These are phyloP conservation scores for Acipenser transmontanus DNA, from an alignment of 2,797 vertebrate genomes.

Conservation along the genomic window DNA sequence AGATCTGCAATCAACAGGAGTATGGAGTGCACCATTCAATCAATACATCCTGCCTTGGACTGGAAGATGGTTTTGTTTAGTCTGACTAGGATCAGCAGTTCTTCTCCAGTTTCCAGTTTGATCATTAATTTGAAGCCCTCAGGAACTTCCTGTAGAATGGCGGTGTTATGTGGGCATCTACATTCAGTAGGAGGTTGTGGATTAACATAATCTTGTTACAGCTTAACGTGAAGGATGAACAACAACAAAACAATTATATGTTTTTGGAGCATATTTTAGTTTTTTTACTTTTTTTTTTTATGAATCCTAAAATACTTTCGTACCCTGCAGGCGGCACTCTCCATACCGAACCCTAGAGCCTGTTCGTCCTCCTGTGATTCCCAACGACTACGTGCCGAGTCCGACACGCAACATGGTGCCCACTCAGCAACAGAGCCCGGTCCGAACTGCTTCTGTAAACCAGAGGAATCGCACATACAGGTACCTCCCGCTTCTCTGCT, in stretches of 20 bases:
- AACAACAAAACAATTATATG: too few relatives aligned
- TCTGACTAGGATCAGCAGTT: too few relatives aligned
- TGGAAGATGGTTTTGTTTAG: too few relatives aligned
- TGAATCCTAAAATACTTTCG: slow-evolving; percentile 28
- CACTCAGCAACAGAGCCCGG: slow-evolving; percentile 86
- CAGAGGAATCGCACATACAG: slow-evolving; percentile 99
- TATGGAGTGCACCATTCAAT: too few relatives aligned
- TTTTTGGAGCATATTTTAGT: too few relatives aligned
- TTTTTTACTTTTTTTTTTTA: neutral
- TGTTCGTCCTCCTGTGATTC: slow-evolving; percentile 95
- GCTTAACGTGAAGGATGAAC: neutral
- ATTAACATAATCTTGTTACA: neutral
- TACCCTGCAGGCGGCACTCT: slow-evolving; percentile 86
- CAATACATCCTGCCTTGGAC: too few relatives aligned
- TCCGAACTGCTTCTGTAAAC: slow-evolving; percentile 93
- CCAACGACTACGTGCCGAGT: slow-evolving; percentile 98
- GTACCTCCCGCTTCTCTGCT: slow-evolving; percentile 58
- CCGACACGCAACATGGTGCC: slow-evolving; percentile 90
- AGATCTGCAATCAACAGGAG: too few relatives aligned
- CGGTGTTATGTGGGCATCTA: neutral
- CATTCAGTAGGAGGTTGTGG: neutral
- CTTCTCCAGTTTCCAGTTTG: neutral
- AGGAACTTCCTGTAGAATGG: neutral
- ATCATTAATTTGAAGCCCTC: neutral
- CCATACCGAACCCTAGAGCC: slow-evolving; percentile 97